These are phyloP conservation scores for Spongia lamella DNA, from an alignment of 37 sponge, comb jelly and placozoan genomes.

Conservation along the genomic window DNA sequence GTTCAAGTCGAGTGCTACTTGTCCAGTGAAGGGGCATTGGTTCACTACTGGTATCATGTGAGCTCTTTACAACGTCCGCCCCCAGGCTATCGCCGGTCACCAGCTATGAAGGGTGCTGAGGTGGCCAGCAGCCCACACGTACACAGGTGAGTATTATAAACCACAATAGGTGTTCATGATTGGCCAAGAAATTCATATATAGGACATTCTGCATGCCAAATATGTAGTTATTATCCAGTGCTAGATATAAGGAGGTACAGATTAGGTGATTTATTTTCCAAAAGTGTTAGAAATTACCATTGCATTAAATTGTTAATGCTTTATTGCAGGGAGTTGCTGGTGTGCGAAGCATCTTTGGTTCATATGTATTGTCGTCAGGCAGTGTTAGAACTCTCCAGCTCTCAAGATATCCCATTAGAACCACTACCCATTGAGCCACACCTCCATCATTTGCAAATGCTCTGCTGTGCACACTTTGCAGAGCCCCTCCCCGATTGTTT, in stretches of 20 bases:
- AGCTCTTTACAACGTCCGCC: conserved; percentile 85
- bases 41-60: conserved; percentile 95
- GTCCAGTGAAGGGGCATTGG: conserved; percentile 87
- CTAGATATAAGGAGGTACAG: too few relatives aligned
- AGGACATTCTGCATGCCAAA: neutral
- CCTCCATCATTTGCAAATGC: conserved; percentile 12
- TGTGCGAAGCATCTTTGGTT: conserved; percentile 60
- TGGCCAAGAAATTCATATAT: neutral
- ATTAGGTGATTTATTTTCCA: too few relatives aligned
- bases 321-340: conserved; percentile 55
- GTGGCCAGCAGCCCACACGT: conserved; percentile 57
- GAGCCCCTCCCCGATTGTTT: conserved; percentile 32
- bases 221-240: conserved; percentile 10
- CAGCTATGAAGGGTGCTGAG: conserved; percentile 64
- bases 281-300: too few relatives aligned
- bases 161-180: conserved; percentile 31
- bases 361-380: conserved; percentile 77
- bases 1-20: conserved; percentile 96
- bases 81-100: conserved; percentile 69
- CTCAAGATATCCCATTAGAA: neutral
- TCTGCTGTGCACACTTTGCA: conserved; percentile 39
- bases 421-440: neutral
- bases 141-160: conserved; percentile 22
- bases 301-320: neutral
- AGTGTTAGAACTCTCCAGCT: conserved; percentile 29